Percentiles rank a stretch among this genome's conserved stretches.
Conservation (phyloP, 2,888 invertebrate species). For the Drosophila imparisetae region DNA sequence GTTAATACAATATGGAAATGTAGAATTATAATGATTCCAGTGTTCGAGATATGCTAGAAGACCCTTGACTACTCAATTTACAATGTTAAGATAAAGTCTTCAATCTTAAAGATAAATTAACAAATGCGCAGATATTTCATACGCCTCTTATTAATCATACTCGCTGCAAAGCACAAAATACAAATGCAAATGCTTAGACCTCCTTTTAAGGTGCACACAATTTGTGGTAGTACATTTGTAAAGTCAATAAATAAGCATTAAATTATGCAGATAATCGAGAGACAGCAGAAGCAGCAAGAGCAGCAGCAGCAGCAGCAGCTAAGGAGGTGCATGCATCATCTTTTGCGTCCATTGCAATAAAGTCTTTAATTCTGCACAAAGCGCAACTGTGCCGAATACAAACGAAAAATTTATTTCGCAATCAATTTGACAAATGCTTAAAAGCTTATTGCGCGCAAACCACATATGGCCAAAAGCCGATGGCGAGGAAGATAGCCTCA, state of each 20-base stretch:
- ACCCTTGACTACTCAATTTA: background rate
- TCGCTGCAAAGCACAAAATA: background rate
- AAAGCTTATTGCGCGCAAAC: conserved; percentile 47
- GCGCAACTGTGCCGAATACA: conserved; percentile 33
- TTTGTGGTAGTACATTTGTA: conserved; percentile 34
- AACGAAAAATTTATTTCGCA: conserved; percentile 70
- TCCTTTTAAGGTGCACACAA: conserved; percentile 23
- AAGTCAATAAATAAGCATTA: conserved; percentile 73
- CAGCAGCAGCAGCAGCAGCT: background rate
- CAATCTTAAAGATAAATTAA: background rate
- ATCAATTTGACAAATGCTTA: conserved; percentile 78
- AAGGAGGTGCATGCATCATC: conserved; percentile 62
- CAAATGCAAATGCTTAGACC: conserved; percentile 2
- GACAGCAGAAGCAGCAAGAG: conserved; percentile 6
- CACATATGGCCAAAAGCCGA: conserved; percentile 41
- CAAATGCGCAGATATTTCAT: background rate
- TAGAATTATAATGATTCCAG: background rate
- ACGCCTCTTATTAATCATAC: background rate
- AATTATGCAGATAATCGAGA: conserved; percentile 72
- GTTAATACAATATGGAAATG: background rate
- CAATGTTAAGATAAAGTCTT: background rate
- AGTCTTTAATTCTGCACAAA: conserved; percentile 40
- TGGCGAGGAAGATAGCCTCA: conserved; percentile 41
- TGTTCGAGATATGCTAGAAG: background rate
- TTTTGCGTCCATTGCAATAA: conserved; percentile 47